Base-by-base conservation (phyloP, 1,140 invertebrate genomes). In the Neodiprion virginianus region DNA sequence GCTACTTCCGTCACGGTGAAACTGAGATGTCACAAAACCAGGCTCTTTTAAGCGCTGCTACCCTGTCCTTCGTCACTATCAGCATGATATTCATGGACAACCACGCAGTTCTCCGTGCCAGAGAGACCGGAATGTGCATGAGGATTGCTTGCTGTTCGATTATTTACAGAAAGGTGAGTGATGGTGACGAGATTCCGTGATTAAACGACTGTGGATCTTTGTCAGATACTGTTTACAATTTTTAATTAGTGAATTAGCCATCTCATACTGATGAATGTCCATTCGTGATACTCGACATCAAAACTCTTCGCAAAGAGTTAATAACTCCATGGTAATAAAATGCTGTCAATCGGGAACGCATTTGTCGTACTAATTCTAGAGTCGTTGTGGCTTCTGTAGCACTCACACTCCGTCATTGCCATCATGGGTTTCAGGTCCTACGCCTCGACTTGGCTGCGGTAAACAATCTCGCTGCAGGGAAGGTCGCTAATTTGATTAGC, bases 401-500 rank as follows among this genome's bases (percentile, higher is more conserved):
- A 61, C 11, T 14, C 5, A 61, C n/a, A 14, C 3, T 61, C 11
- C 53, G n/a, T 14, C 11, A 61, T 40, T 40, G 11, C 8, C 11
- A 17, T 8, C n/a, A 12, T 14, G n/a, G 80, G 74, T 85, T 90
- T 61, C 83, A 94, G 92, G 90, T 92, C 78, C 87, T 94, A 77
- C 88, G 90, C 2, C 87, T 94, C 49, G 93, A 90, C 74, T 92
- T 91, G 74, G 88, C 88, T 0, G 89, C 94, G 0, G 83, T 90
- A 74, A 89, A 90, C 9, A 89, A 93, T 74, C 94, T 94, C 0
- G 94, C 95, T 5, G 91, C 92, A 23, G 96, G 95, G 0, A 95
- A 96, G 85, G 93, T 96, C 48, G 92, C 97, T 8, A 96, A 97
- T 80, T 82, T 97, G 1, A 91, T 97, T 78, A 95, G 95, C 11